Percentiles rank a stretch among this genome's conserved stretches.
Evolutionary conservation across 2,113 vertebrate species (phyloP).

Genomic region (Onychostruthus taczanowskii): DNA sequence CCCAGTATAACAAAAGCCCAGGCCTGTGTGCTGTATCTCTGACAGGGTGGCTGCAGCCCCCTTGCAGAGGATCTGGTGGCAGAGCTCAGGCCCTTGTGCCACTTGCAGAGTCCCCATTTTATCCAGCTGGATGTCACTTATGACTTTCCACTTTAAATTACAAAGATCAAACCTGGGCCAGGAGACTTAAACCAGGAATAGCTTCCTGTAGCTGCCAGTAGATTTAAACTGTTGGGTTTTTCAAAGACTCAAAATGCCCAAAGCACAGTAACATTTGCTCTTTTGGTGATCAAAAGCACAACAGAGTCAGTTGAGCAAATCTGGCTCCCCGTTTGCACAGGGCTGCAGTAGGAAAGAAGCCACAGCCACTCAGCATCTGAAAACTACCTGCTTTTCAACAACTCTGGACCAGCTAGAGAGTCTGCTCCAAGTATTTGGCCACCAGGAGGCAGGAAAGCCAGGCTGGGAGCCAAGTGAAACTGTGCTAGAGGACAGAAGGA

Average conservation of each 20-base stretch:
- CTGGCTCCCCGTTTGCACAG: not conserved
- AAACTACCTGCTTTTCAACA: not conserved
- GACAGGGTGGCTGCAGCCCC: not conserved
- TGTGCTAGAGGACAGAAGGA: conserved; percentile 51
- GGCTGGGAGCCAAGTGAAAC: conserved; percentile 43
- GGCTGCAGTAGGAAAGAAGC: not conserved
- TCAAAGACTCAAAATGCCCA: not conserved
- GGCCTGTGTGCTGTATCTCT: not conserved
- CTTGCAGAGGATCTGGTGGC: not conserved
- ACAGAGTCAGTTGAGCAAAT: not conserved
- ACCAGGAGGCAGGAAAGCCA: conserved; percentile 2
- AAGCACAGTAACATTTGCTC: not conserved
- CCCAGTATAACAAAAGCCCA: not conserved
- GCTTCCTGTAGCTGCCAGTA: not conserved
- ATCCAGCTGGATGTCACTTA: not conserved
- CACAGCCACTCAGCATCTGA: not conserved
- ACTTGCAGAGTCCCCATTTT: not conserved
- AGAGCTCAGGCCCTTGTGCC: not conserved
- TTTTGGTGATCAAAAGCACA: not conserved
- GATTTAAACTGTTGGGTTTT: not conserved
- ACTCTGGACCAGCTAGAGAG: not conserved
- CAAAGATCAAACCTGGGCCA: not conserved
- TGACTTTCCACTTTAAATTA: not conserved
- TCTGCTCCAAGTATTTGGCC: not conserved
- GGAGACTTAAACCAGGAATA: not conserved